Evolutionary conservation across 2,113 vertebrate species (phyloP).

Genomic region (Corvus hawaiiensis): DNA sequence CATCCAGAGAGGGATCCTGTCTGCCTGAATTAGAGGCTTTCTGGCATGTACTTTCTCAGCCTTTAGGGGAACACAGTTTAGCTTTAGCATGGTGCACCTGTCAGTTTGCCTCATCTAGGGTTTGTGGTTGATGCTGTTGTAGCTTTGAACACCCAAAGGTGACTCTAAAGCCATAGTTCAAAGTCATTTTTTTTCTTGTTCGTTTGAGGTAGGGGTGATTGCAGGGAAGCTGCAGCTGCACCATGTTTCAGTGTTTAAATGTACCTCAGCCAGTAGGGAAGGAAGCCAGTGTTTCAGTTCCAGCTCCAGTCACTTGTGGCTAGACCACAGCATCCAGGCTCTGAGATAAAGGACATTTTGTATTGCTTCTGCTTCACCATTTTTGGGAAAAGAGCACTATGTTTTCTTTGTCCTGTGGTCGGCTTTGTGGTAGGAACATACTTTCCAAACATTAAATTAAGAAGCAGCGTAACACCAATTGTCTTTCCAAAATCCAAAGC

Average conservation of each 20-base stretch:
- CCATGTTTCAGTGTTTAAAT: background rate
- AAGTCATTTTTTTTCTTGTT: background rate
- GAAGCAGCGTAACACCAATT: background rate
- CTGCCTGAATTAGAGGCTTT: background rate
- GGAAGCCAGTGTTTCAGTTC: background rate
- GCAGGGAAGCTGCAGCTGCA: background rate
- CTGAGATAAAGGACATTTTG: constrained; percentile 3
- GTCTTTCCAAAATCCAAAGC: background rate
- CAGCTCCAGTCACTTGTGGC: background rate
- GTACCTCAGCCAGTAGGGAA: background rate
- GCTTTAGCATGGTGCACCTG: background rate
- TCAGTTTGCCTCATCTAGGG: background rate
- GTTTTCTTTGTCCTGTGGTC: constrained; percentile 11
- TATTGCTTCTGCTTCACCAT: background rate
- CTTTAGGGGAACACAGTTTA: background rate
- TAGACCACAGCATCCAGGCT: background rate
- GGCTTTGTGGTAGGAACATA: background rate
- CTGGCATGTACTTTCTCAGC: background rate
- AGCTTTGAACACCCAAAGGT: background rate
- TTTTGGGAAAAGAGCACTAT: background rate
- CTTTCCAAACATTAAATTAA: background rate
- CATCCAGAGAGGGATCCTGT: background rate
- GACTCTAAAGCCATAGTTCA: background rate
- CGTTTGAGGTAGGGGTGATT: background rate
- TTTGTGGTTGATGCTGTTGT: background rate